Base-by-base conservation (phyloP, 2,797 vertebrate genomes). In the Sphenopsis melanotis region DNA sequence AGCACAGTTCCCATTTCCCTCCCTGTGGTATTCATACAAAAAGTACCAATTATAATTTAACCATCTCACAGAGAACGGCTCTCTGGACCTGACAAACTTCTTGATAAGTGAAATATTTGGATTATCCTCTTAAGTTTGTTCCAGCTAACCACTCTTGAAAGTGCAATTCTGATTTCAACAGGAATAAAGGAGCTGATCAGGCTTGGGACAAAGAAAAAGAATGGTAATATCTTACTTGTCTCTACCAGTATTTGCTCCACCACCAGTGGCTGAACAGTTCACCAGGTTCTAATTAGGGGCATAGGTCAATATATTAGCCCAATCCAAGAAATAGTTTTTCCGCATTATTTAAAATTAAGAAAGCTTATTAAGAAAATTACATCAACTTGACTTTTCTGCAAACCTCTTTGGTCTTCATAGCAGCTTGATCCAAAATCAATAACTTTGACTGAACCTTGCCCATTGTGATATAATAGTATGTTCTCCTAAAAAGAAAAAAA, bases 401-500 rank as follows among this genome's bases (percentile, higher is more conserved):
- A 96, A 99, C 99, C 99, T 97, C 98, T 98, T 97, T 99, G 99
- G 89, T 99, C 98, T 94, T 99, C 99, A 70, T 99, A 99, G 95
- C 99, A 99, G 95, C 99, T 99, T 76, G 99, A 99, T 86, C 99
- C 99, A 97, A 99, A 99, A 96, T 99, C 99, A 76, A 99, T 99
- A 87, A 99, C 99, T 97, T 99, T 99, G 93, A 99, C 99, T 94
- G 99, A 99, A 46, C 99, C 98, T 39, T 99, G 98, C 18, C 98
- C 99, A 93, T 98, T 98, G 89, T 99, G 98, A 79, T 98, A 98
- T 50, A 99, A 97, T 64, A 99, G 98, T 95, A 99, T 99, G 95
- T 99, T 99, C 95, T 99, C 99, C 99, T 99, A 94, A 77, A 96
- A 44, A 71, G 15, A 59, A 90, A 61, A 80, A 59, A 75, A 52